Percentiles rank a stretch among this genome's conserved stretches.
Evolutionary conservation across 1,140 invertebrate genomes (phyloP).

Genomic region (Drosophila setifemur): DNA sequence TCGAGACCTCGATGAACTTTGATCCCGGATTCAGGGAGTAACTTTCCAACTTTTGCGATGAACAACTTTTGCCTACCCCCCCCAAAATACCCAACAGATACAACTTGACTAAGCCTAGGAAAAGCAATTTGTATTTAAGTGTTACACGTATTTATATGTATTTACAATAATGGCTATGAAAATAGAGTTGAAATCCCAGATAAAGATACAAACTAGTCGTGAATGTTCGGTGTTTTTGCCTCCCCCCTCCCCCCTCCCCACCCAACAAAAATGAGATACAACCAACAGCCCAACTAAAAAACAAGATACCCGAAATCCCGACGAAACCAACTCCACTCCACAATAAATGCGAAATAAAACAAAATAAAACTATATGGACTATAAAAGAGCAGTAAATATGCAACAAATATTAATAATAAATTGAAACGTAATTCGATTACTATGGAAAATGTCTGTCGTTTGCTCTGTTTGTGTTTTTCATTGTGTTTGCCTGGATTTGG

Average conservation of each 20-base stretch:
- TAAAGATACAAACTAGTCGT: slow-evolving; percentile 43
- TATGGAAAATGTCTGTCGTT: slow-evolving; percentile 24
- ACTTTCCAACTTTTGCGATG: no score
- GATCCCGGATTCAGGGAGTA: background rate
- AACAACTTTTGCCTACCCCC: background rate
- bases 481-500: slow-evolving; percentile 27
- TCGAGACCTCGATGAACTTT: no score
- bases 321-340: background rate
- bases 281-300: slow-evolving; percentile 24
- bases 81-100: slow-evolving; percentile 11
- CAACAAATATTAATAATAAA: slow-evolving; percentile 60
- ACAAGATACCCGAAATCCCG: background rate
- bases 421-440: slow-evolving; percentile 57
- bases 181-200: slow-evolving; percentile 18
- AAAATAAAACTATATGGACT: slow-evolving; percentile 38
- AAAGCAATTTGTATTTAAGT: slow-evolving; percentile 46
- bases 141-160: slow-evolving; percentile 48
- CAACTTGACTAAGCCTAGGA: slow-evolving; percentile 35
- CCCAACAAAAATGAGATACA: slow-evolving; percentile 23
- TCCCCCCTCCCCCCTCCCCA: background rate
- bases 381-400: slow-evolving; percentile 46
- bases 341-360: no score
- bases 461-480: background rate
- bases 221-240: slow-evolving; percentile 47
- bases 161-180: slow-evolving; percentile 39